Evolutionary conservation across 1,140 invertebrate genomes (phyloP).

Genomic region (Brachionus calyciflorus): DNA sequence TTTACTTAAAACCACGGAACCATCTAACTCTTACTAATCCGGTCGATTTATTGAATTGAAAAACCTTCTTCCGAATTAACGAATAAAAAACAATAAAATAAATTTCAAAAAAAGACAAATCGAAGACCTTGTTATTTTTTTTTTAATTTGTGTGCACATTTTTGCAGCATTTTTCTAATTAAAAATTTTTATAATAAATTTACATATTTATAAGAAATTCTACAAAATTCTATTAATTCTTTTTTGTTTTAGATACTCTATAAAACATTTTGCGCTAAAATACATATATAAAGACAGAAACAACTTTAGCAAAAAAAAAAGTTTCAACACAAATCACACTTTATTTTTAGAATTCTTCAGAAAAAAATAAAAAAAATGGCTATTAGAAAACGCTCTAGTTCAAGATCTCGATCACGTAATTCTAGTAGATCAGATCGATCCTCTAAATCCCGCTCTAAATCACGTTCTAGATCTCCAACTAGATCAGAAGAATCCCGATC

Average conservation of each 20-base stretch:
- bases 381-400: neutral
- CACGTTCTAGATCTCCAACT: neutral
- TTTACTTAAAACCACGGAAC: no score
- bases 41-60: no score
- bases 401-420: neutral
- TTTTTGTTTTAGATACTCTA: neutral
- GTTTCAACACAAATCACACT: neutral
- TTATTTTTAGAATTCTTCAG: no score
- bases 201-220: no score
- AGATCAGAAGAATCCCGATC: neutral
- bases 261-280: constrained; percentile 7
- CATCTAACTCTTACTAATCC: no score
- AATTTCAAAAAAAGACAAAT: no score
- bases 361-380: constrained; percentile 30
- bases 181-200: no score
- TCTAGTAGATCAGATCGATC: constrained; percentile 1
- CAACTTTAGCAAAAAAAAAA: neutral
- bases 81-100: no score
- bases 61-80: no score
- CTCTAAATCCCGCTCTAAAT: neutral
- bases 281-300: neutral
- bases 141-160: no score
- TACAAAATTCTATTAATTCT: constrained; percentile 27
- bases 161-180: no score
- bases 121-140: no score